A percentile compares a stretch with the other conserved stretches of the same genome.
Conservation (phyloP, 2,113 vertebrate genomes). For the Pelobates fuscus region DNA sequence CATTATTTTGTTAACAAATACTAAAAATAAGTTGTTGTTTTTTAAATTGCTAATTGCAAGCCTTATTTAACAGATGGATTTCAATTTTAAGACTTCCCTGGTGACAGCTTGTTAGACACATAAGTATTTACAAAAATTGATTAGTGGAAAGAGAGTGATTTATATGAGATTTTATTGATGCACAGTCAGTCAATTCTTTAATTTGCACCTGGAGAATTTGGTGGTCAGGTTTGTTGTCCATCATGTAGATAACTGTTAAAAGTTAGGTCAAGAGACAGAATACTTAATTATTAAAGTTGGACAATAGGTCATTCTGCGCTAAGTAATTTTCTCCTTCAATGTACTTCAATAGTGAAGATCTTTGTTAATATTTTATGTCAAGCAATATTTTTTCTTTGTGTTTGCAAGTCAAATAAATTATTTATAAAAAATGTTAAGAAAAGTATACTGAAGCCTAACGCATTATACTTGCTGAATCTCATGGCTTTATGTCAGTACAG, state of each 20-base stretch:
- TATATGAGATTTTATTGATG: slow-evolving; percentile 50
- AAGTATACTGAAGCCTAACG: no score
- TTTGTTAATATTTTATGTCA: no score
- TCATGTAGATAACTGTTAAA: background rate
- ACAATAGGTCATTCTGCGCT: slow-evolving; percentile 20
- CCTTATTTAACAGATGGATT: slow-evolving; percentile 52
- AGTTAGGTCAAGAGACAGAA: slow-evolving; percentile 8
- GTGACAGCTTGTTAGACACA: slow-evolving; percentile 29
- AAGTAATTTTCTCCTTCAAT: background rate
- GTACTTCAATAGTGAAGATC: background rate
- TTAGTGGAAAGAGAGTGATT: slow-evolving; percentile 47
- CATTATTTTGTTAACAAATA: background rate
- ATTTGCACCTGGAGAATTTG: slow-evolving; percentile 37
- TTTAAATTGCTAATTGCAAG: slow-evolving; percentile 8
- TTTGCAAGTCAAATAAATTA: no score
- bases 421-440: no score
- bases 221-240: slow-evolving; percentile 47
- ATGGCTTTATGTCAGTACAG: no score
- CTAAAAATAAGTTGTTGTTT: background rate
- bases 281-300: slow-evolving; percentile 6
- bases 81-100: slow-evolving; percentile 38
- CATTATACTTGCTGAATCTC: no score
- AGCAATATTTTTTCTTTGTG: no score
- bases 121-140: slow-evolving; percentile 42
- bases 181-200: slow-evolving; percentile 37